These are phyloP conservation scores for Labeo catla DNA, from an alignment of 2,113 vertebrate species.

Conservation along the genomic window DNA sequence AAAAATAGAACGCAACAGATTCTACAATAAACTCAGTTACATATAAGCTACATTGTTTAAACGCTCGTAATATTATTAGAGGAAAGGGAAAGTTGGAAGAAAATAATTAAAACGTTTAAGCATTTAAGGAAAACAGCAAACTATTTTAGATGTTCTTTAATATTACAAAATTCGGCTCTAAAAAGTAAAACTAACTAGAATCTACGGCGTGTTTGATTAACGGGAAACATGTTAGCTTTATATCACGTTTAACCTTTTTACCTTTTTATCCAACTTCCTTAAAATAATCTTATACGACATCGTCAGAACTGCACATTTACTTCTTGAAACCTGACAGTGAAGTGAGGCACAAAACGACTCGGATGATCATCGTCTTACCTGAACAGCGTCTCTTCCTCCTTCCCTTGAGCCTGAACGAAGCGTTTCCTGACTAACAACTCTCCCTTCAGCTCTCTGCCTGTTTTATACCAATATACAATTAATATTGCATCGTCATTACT, in stretches of 20 bases:
- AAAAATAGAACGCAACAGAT: not conserved
- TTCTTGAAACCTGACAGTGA: conserved; percentile 2
- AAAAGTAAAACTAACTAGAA: not conserved
- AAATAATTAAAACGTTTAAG: not conserved
- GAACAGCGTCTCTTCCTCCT: not conserved
- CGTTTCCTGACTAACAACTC: conserved; percentile 63
- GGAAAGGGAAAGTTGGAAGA: not conserved
- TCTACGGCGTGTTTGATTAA: not conserved
- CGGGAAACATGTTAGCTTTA: not conserved
- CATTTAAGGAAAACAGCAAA: not conserved
- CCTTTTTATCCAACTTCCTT: not conserved
- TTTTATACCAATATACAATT: conserved; percentile 83
- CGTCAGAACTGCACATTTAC: not conserved
- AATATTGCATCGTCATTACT: conserved; percentile 87
- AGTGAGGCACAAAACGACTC: not conserved
- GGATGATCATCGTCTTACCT: conserved; percentile 3
- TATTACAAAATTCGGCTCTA: not conserved
- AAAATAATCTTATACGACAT: not conserved
- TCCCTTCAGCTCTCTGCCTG: conserved; percentile 66
- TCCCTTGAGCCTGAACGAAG: conserved; percentile 56
- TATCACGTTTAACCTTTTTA: not conserved
- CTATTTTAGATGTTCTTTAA: not conserved
- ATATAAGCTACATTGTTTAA: not conserved
- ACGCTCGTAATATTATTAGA: not conserved
- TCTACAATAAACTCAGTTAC: not conserved